Conservation (phyloP, 2,797 vertebrate genomes). For the Otolemur crassicaudatus region DNA sequence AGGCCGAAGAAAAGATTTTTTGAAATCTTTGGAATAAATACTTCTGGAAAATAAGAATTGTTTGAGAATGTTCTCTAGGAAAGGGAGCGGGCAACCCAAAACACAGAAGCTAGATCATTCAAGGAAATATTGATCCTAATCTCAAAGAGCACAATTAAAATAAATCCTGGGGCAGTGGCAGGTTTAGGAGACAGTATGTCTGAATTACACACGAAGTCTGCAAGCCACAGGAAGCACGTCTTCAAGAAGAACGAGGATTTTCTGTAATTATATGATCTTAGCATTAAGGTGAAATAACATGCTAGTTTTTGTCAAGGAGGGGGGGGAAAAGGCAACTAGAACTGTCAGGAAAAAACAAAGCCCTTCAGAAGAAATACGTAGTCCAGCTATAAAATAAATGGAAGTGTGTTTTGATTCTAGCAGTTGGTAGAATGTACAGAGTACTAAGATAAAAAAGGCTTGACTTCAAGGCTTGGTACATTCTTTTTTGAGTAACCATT, state of each 20-base stretch:
- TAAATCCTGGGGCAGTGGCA: slow-evolving; percentile 4
- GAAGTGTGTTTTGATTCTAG: slow-evolving; percentile 45
- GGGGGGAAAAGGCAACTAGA: not conserved
- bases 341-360: slow-evolving; percentile 47
- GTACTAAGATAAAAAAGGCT: not conserved
- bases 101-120: not conserved
- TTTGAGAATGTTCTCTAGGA: not conserved
- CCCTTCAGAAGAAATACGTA: not conserved
- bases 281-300: slow-evolving; percentile 33
- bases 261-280: not conserved
- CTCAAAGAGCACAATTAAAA: slow-evolving; percentile 24
- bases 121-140: slow-evolving; percentile 28
- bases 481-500: not conserved
- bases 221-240: not conserved
- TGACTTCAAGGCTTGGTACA: not conserved
- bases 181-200: slow-evolving; percentile 35
- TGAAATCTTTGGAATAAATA: slow-evolving; percentile 21
- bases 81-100: slow-evolving; percentile 15
- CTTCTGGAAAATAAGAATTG: not conserved
- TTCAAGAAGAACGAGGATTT: slow-evolving; percentile 34
- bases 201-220: slow-evolving; percentile 4
- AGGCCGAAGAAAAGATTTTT: slow-evolving; percentile 39
- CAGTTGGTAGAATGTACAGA: not conserved
- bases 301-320: slow-evolving; percentile 5
- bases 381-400: slow-evolving; percentile 4